These are phyloP conservation scores for Druon quercuslanigerum DNA, from an alignment of 1,140 invertebrate genomes.

Conservation along the genomic window DNA sequence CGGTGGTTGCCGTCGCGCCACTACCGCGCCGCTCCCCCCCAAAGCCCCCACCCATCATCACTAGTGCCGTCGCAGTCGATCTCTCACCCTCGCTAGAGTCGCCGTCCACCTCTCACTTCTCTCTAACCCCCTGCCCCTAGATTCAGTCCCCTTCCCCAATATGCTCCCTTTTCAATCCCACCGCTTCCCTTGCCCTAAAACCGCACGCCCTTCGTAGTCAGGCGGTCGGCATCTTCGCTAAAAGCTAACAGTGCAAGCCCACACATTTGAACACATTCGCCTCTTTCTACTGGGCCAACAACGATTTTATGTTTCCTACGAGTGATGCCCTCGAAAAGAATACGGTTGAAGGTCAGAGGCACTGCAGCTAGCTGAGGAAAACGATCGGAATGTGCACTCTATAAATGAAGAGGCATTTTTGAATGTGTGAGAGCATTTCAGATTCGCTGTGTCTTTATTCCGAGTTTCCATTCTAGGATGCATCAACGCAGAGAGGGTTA, in stretches of 20 bases:
- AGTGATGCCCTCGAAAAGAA: slow-evolving; percentile 55
- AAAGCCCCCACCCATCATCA: slow-evolving; percentile 30
- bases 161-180: slow-evolving; percentile 37
- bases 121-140: slow-evolving; percentile 21
- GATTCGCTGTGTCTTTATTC: slow-evolving; percentile 47
- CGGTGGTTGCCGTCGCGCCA: slow-evolving; percentile 70
- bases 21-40: slow-evolving; percentile 44
- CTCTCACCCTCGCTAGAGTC: slow-evolving; percentile 28
- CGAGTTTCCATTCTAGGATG: neutral
- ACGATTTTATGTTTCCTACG: slow-evolving; percentile 50
- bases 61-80: slow-evolving; percentile 16
- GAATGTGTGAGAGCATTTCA: too few relatives aligned
- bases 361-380: too few relatives aligned
- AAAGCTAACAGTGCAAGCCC: slow-evolving; percentile 54
- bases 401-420: too few relatives aligned
- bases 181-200: slow-evolving; percentile 32
- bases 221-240: slow-evolving; percentile 47
- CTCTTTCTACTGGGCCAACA: slow-evolving; percentile 44
- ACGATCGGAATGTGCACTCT: too few relatives aligned
- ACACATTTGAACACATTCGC: slow-evolving; percentile 40
- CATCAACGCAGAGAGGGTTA: too few relatives aligned
- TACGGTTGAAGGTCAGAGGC: slow-evolving; percentile 40
- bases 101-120: neutral
- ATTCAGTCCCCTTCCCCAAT: slow-evolving; percentile 33
- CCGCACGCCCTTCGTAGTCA: slow-evolving; percentile 12